Evolutionary conservation across 2,113 vertebrate genomes (phyloP).

Genomic region (Triplophysa dalaica): DNA sequence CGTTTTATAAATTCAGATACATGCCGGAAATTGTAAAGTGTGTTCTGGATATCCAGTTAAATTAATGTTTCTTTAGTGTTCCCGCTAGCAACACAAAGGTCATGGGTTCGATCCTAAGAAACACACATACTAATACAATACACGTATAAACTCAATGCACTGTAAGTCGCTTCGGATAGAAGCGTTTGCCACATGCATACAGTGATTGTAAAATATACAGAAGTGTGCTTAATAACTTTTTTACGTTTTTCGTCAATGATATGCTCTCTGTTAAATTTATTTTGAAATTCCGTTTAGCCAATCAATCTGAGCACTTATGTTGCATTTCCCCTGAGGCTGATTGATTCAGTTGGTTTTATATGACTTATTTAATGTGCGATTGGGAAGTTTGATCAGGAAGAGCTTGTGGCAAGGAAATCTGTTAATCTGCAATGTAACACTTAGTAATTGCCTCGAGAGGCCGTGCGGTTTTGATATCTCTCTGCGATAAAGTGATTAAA

Average conservation of each 20-base stretch:
- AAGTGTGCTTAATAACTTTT: background rate
- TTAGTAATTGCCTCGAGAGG: constrained; percentile 61
- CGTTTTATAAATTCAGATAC: no score
- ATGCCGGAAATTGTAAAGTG: no score
- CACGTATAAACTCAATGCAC: no score
- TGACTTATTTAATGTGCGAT: constrained; percentile 55
- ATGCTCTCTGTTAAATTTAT: constrained; percentile 31
- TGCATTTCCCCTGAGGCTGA: constrained; percentile 35
- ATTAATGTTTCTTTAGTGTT: no score
- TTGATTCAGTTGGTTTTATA: constrained; percentile 51
- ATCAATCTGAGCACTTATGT: constrained; percentile 47
- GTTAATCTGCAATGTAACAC: constrained; percentile 47
- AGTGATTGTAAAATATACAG: no score
- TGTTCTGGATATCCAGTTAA: no score
- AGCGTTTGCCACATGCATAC: background rate
- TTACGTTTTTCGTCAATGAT: constrained; percentile 1
- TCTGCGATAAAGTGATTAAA: constrained; percentile 61
- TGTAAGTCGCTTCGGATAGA: no score
- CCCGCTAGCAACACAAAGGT: no score
- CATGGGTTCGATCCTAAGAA: no score
- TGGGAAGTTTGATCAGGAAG: constrained; percentile 54
- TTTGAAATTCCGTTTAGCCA: constrained; percentile 46
- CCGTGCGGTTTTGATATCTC: constrained; percentile 51
- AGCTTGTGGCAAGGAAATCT: constrained; percentile 50
- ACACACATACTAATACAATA: no score